Evolutionary conservation across 2,888 invertebrate genomes (phyloP), one percentile per base, ranked within the genome.

Genomic region (Blastobasis adustella): DNA sequence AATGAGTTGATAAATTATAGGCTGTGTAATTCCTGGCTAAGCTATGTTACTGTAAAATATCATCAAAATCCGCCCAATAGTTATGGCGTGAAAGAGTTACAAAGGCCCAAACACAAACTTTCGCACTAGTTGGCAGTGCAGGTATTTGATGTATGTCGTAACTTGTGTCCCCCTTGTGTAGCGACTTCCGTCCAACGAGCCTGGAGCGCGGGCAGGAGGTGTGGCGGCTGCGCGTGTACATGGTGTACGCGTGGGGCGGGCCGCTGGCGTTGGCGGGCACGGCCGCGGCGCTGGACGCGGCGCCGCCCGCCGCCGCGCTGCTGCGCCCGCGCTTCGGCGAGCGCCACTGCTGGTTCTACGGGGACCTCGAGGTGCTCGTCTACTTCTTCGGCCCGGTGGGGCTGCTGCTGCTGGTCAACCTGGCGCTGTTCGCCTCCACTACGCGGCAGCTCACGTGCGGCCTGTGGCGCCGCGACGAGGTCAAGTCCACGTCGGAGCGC

Each of bases 361-460:
- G 95, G 63, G 93, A 94, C 79, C 90, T 92, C 81, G 95, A 96
- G 78, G 93, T 95, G 56, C 90, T 96, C 60, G 93, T 94, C 5
- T 96, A 95, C 83, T 96, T 96, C 88, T 95, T 92, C 76, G 95
- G 94, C 6, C 96, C 96, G 6, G 92, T 96, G 59, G 96, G 95
- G 53, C 90, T 93, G 57, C 89, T 96, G 58, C 88, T 96, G 60
- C 90, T 93, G 62, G 90, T 95, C 59, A 96, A 96, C 79, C 90
- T 96, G 55, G 87, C 94, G 53, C 91, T 96, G 55, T 96, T 96
- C 81, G 90, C 92, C 39, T 93, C 94, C 57, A 96, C 96, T 41
- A 94, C 96, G 49, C 91, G 95, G 54, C 95, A 96, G 87, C 87
- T 96, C 62, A 96, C 96, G 36, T 96, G 96, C 76, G 96, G 96